Evolutionary conservation across 2,113 vertebrate species (phyloP).

Genomic region (Myiagra hebetior): DNA sequence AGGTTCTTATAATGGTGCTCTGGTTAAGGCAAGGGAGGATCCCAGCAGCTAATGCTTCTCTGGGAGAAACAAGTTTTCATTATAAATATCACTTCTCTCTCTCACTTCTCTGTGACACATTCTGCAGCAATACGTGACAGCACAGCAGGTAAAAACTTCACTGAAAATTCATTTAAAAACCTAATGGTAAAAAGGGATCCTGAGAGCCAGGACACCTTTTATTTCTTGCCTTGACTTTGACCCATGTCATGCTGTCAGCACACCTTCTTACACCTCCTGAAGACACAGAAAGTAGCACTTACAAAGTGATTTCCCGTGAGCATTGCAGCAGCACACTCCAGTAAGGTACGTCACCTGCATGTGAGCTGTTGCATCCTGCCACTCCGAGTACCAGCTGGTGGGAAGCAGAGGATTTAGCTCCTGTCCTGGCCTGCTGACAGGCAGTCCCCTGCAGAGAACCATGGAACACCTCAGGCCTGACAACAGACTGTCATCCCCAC

Average conservation of each 20-base stretch:
- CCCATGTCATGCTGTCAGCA: neutral
- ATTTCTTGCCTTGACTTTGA: neutral
- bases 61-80: neutral
- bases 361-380: neutral
- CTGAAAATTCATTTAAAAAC: neutral
- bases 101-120: neutral
- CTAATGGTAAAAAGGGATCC: neutral
- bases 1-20: neutral
- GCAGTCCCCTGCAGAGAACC: neutral
- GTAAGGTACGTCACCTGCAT: neutral
- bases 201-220: neutral
- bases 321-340: neutral
- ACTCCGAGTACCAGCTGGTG: neutral
- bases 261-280: neutral
- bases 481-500: neutral
- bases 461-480: neutral
- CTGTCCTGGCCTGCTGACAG: neutral
- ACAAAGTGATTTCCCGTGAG: neutral
- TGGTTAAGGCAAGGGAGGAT: neutral
- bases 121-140: neutral
- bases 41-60: neutral
- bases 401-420: neutral
- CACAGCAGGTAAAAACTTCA: neutral
- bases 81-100: neutral
- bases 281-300: neutral